Conservation (phyloP, 2,797 vertebrate genomes). For the Onychomys arenicola region DNA sequence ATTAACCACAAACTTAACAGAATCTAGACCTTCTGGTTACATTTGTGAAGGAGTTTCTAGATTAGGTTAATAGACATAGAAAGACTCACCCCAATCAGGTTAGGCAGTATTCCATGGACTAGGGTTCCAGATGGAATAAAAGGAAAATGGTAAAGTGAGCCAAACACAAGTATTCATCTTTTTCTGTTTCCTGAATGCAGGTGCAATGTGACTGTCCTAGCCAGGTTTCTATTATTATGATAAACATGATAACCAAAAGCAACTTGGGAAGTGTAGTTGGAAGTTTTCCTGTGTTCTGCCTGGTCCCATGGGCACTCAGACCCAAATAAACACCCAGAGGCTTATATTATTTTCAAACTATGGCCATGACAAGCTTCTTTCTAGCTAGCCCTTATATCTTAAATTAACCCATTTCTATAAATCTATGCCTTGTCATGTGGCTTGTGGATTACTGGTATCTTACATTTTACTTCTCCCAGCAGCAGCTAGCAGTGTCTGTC, state of each 20-base stretch:
- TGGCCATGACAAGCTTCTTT: no score
- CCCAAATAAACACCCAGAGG: no score
- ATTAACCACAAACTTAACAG: background rate
- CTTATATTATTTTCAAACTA: no score
- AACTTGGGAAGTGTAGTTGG: background rate
- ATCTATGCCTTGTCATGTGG: no score
- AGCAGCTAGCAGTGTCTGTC: no score
- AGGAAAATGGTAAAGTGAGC: background rate
- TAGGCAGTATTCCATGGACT: background rate
- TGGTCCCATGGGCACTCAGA: no score
- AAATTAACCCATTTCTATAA: no score
- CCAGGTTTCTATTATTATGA: background rate
- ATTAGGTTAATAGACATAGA: background rate
- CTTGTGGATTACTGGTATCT: no score
- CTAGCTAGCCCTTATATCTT: no score
- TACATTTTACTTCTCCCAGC: no score
- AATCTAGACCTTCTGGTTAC: background rate
- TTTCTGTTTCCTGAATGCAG: background rate
- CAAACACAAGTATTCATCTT: background rate
- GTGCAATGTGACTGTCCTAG: background rate
- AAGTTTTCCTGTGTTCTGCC: no score
- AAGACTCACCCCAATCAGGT: background rate
- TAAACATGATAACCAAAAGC: background rate
- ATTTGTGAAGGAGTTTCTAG: background rate
- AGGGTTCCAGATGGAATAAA: background rate